Percentiles rank a stretch among this genome's conserved stretches.
Evolutionary conservation across 2,797 vertebrate species (phyloP).

Genomic region (Macroramphosus scolopax): DNA sequence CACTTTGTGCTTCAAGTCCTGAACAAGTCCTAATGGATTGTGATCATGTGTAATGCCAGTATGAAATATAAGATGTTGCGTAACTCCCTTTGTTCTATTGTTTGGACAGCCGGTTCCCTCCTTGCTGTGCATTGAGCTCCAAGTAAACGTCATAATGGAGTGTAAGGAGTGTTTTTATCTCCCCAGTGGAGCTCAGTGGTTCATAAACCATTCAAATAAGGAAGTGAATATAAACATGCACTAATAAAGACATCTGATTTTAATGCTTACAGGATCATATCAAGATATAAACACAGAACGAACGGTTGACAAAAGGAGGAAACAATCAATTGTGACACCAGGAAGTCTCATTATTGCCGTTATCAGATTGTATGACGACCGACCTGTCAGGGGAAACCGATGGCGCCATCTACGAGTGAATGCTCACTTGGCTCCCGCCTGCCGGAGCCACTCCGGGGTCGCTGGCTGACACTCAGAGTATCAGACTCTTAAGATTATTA

Average conservation of each 20-base stretch:
- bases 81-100: constrained; percentile 9
- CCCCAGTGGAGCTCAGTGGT: no score
- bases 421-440: no score
- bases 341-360: constrained; percentile 21
- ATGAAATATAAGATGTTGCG: background rate
- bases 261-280: constrained; percentile 14
- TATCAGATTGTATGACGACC: no score
- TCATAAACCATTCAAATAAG: no score
- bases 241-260: background rate
- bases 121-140: background rate
- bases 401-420: no score
- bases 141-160: background rate
- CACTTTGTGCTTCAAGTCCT: no score
- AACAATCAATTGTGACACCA: constrained; percentile 6
- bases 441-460: constrained; percentile 7
- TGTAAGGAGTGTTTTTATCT: no score
- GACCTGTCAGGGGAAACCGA: no score
- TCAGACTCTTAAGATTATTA: no score
- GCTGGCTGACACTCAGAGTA: background rate
- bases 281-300: constrained; percentile 5
- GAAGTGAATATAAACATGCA: no score
- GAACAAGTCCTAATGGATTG: background rate
- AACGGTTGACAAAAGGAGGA: constrained; percentile 10
- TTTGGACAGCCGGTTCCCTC: background rate
- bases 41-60: no score